These are phyloP conservation scores for Saccostrea echinata DNA, from an alignment of 1,140 invertebrate species.

Conservation along the genomic window DNA sequence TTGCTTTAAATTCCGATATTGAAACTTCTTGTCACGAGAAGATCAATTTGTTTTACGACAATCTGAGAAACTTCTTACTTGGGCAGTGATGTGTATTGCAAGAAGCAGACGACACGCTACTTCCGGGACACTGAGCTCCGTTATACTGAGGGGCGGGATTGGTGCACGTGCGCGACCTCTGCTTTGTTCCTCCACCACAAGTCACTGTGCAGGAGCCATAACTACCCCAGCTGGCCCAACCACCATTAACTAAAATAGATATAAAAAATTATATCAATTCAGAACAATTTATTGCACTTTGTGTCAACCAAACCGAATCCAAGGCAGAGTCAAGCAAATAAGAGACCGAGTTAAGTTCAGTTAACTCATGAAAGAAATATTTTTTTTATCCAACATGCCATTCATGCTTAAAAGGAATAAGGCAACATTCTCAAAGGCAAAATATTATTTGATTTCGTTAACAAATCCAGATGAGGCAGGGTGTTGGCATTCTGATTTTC, in stretches of 20 bases:
- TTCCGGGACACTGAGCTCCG: slow-evolving; percentile 61
- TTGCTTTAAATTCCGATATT: neutral
- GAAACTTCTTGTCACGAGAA: neutral
- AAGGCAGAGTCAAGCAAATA: too few species aligned
- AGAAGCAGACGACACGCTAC: neutral
- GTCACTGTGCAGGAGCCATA: slow-evolving; percentile 63
- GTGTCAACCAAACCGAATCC: too few species aligned
- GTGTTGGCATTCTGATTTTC: too few species aligned
- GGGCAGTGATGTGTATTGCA: slow-evolving; percentile 42
- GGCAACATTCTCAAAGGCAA: too few species aligned
- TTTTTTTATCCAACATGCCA: too few species aligned
- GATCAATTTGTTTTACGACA: neutral
- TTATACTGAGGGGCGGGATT: slow-evolving; percentile 62
- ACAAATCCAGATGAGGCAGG: too few species aligned
- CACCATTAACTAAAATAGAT: slow-evolving; percentile 54
- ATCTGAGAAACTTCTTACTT: neutral
- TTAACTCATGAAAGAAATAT: too few species aligned
- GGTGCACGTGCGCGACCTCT: slow-evolving; percentile 59
- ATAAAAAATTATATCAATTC: neutral
- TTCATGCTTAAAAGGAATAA: too few species aligned
- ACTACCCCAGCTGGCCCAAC: slow-evolving; percentile 65
- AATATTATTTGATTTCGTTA: too few species aligned
- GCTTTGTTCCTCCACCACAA: slow-evolving; percentile 62
- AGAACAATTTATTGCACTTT: too few species aligned
- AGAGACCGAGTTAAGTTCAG: too few species aligned